These are phyloP conservation scores for Thymallus thymallus DNA, from an alignment of 2,113 vertebrate genomes.

Conservation along the genomic window DNA sequence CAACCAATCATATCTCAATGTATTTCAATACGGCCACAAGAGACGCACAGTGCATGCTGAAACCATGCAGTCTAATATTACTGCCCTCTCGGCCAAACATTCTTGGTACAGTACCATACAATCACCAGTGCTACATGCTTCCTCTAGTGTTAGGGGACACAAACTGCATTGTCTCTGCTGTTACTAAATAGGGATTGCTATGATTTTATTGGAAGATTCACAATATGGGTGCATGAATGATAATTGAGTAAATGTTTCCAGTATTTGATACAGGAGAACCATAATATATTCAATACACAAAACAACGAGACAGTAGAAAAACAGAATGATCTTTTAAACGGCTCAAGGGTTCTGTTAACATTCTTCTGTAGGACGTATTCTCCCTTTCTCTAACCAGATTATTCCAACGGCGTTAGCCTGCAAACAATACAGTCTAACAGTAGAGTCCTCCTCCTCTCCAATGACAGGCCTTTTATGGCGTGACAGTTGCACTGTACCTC, in stretches of 20 bases:
- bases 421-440: constrained; percentile 58
- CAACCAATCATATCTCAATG: background rate
- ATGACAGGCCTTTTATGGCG: constrained; percentile 71
- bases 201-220: background rate
- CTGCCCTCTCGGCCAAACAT: background rate
- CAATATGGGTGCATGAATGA: background rate
- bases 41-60: background rate
- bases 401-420: constrained; percentile 42
- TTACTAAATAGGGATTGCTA: background rate
- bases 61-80: background rate
- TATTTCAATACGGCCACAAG: background rate
- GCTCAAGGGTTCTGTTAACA: constrained; percentile 63
- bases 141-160: background rate
- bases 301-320: constrained; percentile 32
- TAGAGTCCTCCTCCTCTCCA: constrained; percentile 42
- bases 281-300: background rate
- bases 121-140: background rate
- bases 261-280: too few relatives aligned
- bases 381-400: constrained; percentile 47
- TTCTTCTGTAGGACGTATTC: constrained; percentile 46
- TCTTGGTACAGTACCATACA: background rate
- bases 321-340: constrained; percentile 53
- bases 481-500: constrained; percentile 81
- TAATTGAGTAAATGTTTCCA: too few relatives aligned
- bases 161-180: constrained; percentile 14